phyloP scores from a whole-genome alignment of 2,888 invertebrate genomes.

The Saturnia japonica region DNA sequence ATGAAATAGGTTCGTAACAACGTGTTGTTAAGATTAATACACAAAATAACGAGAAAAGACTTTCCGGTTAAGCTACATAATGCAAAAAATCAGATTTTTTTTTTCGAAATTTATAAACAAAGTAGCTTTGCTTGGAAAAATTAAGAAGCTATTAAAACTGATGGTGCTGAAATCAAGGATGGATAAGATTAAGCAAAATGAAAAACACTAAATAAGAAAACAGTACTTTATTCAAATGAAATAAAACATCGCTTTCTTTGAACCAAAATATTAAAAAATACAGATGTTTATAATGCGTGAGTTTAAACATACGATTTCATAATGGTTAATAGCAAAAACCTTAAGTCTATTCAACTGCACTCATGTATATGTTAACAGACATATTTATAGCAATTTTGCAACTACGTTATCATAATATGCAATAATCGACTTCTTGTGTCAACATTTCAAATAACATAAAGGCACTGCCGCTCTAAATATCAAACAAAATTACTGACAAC shows the following conservation, averaged over 20 bases:
- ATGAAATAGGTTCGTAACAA: too few species aligned
- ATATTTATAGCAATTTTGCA: slow-evolving; percentile 4
- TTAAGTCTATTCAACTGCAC: background rate
- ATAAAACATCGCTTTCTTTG: background rate
- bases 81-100: background rate
- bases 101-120: background rate
- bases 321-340: background rate
- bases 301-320: background rate
- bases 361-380: background rate
- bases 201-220: background rate
- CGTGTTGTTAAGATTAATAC: too few species aligned
- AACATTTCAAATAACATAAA: slow-evolving; percentile 58
- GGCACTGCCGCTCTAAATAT: slow-evolving; percentile 65
- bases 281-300: background rate
- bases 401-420: slow-evolving; percentile 16
- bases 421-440: slow-evolving; percentile 54
- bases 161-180: background rate
- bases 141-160: background rate
- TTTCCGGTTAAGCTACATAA: background rate
- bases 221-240: background rate
- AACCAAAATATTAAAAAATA: background rate
- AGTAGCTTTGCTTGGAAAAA: background rate
- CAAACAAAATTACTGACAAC: slow-evolving; percentile 80
- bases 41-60: background rate
- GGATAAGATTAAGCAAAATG: background rate